Evolutionary conservation across 2,888 invertebrate genomes (phyloP).

Genomic region (Pterobdella sp.): DNA sequence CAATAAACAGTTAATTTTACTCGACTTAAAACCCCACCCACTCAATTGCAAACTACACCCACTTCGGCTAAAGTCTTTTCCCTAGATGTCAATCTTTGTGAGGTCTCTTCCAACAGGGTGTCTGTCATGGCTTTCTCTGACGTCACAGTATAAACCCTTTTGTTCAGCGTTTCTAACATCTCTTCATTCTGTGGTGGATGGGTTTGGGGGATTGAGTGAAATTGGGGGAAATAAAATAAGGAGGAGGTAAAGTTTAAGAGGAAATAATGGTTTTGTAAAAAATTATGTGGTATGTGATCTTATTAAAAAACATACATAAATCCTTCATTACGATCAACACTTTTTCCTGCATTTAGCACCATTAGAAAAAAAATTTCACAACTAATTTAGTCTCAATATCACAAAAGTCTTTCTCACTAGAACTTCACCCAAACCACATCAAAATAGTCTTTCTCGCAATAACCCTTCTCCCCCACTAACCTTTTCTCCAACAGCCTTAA

Average conservation of each 20-base stretch:
- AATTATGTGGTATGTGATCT: not conserved
- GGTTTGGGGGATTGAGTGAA: not conserved
- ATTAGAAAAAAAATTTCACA: not conserved
- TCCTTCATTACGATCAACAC: not conserved
- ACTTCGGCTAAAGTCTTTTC: slow-evolving; percentile 27
- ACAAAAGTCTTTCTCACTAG: too few relatives aligned
- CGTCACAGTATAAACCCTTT: slow-evolving; percentile 20
- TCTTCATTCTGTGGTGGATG: slow-evolving; percentile 24
- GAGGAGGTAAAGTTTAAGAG: too few relatives aligned
- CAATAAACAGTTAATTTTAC: too few relatives aligned
- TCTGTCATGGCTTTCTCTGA: slow-evolving; percentile 19
- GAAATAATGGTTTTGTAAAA: not conserved
- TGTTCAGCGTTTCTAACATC: slow-evolving; percentile 13
- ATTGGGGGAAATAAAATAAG: not conserved
- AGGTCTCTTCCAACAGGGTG: slow-evolving; percentile 12
- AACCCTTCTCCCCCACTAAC: slow-evolving; percentile 11
- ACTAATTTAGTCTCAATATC: too few relatives aligned
- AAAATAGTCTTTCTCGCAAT: too few relatives aligned
- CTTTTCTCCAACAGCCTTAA: slow-evolving; percentile 29
- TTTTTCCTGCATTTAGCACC: not conserved
- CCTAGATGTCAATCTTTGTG: slow-evolving; percentile 3
- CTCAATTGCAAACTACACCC: too few relatives aligned
- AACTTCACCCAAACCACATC: too few relatives aligned
- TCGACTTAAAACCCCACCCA: too few relatives aligned
- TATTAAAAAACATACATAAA: not conserved